phyloP scores from a whole-genome alignment of 2,888 invertebrate species.

The Rhorus exstirpatorius region DNA sequence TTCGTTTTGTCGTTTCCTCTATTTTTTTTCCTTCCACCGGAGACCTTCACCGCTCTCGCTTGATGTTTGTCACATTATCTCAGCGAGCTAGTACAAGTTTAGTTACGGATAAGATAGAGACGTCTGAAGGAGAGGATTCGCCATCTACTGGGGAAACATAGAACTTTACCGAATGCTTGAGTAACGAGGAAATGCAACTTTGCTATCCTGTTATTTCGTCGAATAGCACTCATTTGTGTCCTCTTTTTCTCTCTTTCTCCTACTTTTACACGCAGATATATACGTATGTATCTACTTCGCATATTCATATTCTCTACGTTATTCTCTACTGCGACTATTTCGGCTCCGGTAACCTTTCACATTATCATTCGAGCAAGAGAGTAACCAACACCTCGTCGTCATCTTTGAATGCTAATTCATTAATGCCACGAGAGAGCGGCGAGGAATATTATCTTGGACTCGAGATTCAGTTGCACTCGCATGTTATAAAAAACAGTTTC shows the following conservation, averaged over 20 bases:
- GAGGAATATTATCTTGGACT: conserved; percentile 50
- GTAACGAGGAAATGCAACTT: conserved; percentile 70
- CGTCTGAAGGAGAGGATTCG: conserved; percentile 58
- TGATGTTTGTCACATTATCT: conserved; percentile 80
- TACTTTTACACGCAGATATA: background rate
- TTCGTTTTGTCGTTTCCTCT: conserved; percentile 49
- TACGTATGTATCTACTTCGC: background rate
- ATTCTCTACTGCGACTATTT: conserved; percentile 27
- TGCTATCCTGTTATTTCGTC: conserved; percentile 66
- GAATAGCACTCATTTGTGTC: conserved; percentile 38
- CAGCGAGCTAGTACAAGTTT: conserved; percentile 69
- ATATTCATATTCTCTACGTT: conserved; percentile 27
- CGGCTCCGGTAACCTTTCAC: conserved; percentile 54
- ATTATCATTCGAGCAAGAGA: conserved; percentile 60
- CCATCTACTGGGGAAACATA: background rate
- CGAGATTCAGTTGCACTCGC: conserved; percentile 34
- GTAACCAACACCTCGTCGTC: conserved; percentile 29
- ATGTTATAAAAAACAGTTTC: conserved; percentile 38
- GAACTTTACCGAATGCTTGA: conserved; percentile 62
- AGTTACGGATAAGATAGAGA: conserved; percentile 75
- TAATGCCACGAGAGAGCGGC: conserved; percentile 27
- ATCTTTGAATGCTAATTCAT: conserved; percentile 63
- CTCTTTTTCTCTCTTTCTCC: conserved; percentile 32
- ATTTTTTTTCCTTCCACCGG: conserved; percentile 5
- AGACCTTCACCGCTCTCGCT: conserved; percentile 65